A percentile compares a stretch with the other conserved stretches of the same genome.
Conservation (phyloP, 2,888 invertebrate species). For the Brachyptera risi region DNA sequence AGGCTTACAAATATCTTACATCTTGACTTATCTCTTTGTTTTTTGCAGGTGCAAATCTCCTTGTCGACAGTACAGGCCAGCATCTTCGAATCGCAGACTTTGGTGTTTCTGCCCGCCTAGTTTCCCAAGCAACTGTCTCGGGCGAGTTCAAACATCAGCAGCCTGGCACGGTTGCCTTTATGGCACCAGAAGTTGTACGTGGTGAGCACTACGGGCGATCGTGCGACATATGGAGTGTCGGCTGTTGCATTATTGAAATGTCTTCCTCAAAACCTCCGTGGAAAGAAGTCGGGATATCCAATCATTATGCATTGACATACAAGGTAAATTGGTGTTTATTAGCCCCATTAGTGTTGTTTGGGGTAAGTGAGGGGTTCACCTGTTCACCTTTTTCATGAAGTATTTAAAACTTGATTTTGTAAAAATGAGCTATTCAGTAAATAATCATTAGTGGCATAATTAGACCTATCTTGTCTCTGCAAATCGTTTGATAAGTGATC, state of each 20-base stretch:
- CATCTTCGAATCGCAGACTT: constrained; percentile 47
- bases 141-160: constrained; percentile 49
- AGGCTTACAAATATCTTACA: neutral
- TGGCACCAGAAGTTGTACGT: constrained; percentile 50
- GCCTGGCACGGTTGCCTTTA: constrained; percentile 48
- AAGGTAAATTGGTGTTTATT: constrained; percentile 40
- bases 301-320: constrained; percentile 47
- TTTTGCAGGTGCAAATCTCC: constrained; percentile 42
- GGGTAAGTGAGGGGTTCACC: neutral
- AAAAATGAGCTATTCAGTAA: too few species aligned
- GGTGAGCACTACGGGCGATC: constrained; percentile 48
- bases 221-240: constrained; percentile 49
- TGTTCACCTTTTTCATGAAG: too few species aligned
- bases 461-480: too few species aligned
- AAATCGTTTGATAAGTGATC: too few species aligned
- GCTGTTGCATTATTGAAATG: constrained; percentile 49
- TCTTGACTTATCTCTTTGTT: neutral
- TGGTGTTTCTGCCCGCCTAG: constrained; percentile 46
- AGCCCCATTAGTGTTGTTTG: neutral
- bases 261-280: constrained; percentile 47
- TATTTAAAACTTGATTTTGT: too few species aligned
- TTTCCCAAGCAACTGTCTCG: constrained; percentile 42
- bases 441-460: too few species aligned
- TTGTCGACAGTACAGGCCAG: constrained; percentile 48
- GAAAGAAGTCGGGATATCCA: constrained; percentile 46